Evolutionary conservation across 1,140 invertebrate genomes (phyloP).

Genomic region (Himalopsyche phryganea): DNA sequence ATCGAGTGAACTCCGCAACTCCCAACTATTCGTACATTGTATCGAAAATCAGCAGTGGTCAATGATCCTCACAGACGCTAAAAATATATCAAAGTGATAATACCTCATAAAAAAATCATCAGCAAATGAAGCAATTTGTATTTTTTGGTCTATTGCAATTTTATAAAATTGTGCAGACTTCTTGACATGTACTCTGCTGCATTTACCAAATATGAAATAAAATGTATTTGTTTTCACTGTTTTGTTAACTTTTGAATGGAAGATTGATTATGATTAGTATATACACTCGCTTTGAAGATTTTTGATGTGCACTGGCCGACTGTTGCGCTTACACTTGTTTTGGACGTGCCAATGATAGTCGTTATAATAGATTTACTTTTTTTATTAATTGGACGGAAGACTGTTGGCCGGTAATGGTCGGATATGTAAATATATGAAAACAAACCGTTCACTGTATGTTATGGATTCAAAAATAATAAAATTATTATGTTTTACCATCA

Average conservation of each 20-base stretch:
- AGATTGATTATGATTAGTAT: too few relatives aligned
- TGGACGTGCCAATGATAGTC: conserved; percentile 33
- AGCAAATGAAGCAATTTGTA: too few relatives aligned
- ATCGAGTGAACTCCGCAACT: conserved; percentile 17
- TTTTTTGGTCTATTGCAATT: too few relatives aligned
- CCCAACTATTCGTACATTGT: background rate
- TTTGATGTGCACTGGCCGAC: background rate
- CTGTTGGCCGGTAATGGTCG: conserved; percentile 29
- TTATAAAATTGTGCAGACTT: too few relatives aligned
- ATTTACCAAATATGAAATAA: too few relatives aligned
- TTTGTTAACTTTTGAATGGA: too few relatives aligned
- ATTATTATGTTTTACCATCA: conserved; percentile 29
- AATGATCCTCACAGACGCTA: background rate
- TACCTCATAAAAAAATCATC: too few relatives aligned
- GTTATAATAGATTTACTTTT: conserved; percentile 30
- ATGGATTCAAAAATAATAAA: conserved; percentile 18
- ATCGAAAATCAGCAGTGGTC: background rate
- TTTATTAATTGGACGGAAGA: conserved; percentile 31
- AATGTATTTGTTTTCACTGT: too few relatives aligned
- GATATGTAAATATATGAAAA: conserved; percentile 32
- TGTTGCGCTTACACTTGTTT: conserved; percentile 30
- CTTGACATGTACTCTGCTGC: too few relatives aligned
- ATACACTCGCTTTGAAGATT: too few relatives aligned
- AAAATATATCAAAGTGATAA: too few relatives aligned
- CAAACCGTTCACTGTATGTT: conserved; percentile 16